Evolutionary conservation across 2,113 vertebrate species (phyloP), one percentile per base, ranked within the genome.

Genomic region (Syrmaticus mikado): DNA sequence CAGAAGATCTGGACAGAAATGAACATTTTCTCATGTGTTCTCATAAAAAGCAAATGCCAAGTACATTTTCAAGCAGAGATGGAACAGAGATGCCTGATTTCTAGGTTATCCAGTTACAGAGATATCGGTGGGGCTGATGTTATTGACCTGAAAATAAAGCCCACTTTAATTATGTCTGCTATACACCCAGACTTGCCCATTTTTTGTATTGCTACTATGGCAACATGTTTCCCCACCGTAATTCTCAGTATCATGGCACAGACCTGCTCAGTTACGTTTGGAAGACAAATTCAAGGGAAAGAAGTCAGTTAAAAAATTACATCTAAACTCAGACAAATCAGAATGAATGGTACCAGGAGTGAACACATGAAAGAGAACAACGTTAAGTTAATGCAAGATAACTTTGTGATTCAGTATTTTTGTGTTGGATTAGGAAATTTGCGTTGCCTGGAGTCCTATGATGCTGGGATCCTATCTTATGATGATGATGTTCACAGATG

Each of bases 1-100:
- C 61, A 74, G 72, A 24, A 24, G 25, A 78, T 92, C 68, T 96
- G 89, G 87, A 78, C 57, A 93, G 78, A 96, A 91, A 93, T 79
- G 34, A 80, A 87, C 67, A 94, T 95, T 93, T 94, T 94, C 78
- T 92, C 85, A 85, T 93, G 80, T 85, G 80, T 91, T 74, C 50
- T 74, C 72, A 89, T 95, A 77, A 94, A 94, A 91, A 77, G 2
- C 16, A 87, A 81, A 92, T 65, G 68, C 27, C 53, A 87, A 84
- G 43, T 48, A 60, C 73, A 81, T 74, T 91, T 93, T n/a, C 38
- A 87, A 80, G 19, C 34, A 43, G 41, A 16, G 41, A 43, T 16
- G 41, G 91, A 87, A 11, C 11, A 46, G 52, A 82, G 11, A 3
- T 83, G 74, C 38, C 60, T 85, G 60, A 82, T 77, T 91, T 87